Evolutionary conservation across 2,888 invertebrate species (phyloP).

Genomic region (Nomada fabriciana): DNA sequence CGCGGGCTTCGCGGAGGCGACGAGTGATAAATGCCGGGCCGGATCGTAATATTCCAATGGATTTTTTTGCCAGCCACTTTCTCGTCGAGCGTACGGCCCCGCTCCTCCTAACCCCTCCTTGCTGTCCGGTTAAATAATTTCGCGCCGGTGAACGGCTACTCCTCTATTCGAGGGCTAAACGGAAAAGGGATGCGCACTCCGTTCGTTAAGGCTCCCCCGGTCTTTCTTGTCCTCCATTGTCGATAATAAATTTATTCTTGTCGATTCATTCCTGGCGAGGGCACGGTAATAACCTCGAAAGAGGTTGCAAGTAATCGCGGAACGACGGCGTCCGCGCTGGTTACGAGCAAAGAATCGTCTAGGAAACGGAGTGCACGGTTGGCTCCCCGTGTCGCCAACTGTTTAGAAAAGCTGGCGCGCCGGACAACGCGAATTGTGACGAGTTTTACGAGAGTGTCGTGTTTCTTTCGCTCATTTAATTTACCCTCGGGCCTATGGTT

Average conservation of each 20-base stretch:
- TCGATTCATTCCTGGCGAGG: constrained; percentile 29
- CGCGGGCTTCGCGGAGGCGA: constrained; percentile 24
- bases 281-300: constrained; percentile 15
- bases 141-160: background rate
- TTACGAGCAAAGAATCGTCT: constrained; percentile 43
- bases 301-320: background rate
- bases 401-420: constrained; percentile 50
- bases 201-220: background rate
- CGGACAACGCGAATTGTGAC: constrained; percentile 6
- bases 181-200: background rate
- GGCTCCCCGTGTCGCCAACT: constrained; percentile 40
- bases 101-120: background rate
- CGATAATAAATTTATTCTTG: constrained; percentile 36
- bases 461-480: constrained; percentile 53
- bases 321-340: constrained; percentile 4
- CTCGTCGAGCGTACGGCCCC: background rate
- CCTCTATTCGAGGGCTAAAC: background rate
- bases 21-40: constrained; percentile 48
- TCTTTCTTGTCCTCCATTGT: background rate
- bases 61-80: background rate
- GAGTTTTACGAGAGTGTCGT: constrained; percentile 57
- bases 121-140: constrained; percentile 8
- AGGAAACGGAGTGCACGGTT: constrained; percentile 11
- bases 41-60: constrained; percentile 36
- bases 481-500: constrained; percentile 43